phyloP scores from a whole-genome alignment of 2,113 vertebrate species.

The Ailurus styani region DNA sequence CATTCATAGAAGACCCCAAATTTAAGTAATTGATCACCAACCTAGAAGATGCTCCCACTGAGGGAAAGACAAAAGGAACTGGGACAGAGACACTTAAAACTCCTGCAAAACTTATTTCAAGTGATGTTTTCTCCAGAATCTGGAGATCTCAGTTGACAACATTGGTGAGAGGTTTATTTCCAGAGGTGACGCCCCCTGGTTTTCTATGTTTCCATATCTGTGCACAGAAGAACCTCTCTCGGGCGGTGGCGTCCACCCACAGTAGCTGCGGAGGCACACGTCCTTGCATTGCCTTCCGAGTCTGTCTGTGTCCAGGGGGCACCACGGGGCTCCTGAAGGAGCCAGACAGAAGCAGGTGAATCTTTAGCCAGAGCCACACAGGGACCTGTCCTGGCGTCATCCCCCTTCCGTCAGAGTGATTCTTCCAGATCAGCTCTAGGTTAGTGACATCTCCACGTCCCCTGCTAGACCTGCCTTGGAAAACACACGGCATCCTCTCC shows the following conservation, averaged over 20 bases:
- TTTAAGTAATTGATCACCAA: not conserved
- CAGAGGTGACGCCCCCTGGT: not conserved
- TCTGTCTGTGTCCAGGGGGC: not conserved
- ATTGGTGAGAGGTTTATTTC: not conserved
- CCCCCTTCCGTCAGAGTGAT: not conserved
- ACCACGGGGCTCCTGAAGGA: not conserved
- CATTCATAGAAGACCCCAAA: not conserved
- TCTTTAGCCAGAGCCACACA: not conserved
- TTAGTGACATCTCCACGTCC: rapidly evolving
- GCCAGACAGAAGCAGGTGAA: not conserved
- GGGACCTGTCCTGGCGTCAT: not conserved
- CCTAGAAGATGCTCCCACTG: not conserved
- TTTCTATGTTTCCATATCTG: not conserved
- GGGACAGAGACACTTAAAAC: not conserved
- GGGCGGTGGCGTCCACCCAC: not conserved
- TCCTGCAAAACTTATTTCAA: not conserved
- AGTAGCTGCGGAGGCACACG: not conserved
- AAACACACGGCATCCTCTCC: not conserved
- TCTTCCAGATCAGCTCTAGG: rapidly evolving
- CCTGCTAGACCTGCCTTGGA: not conserved
- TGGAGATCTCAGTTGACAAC: too few species aligned
- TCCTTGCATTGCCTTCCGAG: not conserved
- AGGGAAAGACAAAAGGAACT: not conserved
- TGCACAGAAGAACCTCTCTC: not conserved
- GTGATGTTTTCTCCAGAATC: not conserved